phyloP scores from a whole-genome alignment of 2,113 vertebrate genomes.

The Pontoporia blainvillei region DNA sequence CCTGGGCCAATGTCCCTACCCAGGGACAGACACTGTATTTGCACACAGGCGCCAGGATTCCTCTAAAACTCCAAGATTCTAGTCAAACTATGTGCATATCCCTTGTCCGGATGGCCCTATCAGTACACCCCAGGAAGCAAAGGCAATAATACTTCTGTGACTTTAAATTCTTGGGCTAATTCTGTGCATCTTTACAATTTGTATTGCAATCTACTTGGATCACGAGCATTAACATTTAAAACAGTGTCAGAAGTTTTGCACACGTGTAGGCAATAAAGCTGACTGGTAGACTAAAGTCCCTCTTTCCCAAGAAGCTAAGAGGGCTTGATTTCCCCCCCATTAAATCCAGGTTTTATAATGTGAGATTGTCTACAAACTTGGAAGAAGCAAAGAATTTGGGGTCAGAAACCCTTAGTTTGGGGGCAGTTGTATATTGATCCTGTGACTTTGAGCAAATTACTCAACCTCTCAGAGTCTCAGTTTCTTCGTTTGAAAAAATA shows the following conservation, averaged over 20 bases:
- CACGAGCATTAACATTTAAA: background rate
- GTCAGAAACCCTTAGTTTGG: background rate
- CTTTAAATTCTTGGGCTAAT: background rate
- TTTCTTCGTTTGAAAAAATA: slow-evolving; percentile 45
- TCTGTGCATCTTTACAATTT: background rate
- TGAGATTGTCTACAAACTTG: background rate
- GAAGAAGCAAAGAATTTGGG: background rate
- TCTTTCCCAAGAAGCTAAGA: background rate
- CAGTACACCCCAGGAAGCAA: background rate
- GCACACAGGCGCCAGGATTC: background rate
- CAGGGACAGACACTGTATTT: background rate
- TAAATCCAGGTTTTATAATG: background rate
- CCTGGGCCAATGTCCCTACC: fast-evolving
- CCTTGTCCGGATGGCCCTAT: background rate
- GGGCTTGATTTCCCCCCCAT: background rate
- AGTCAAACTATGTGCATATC: background rate
- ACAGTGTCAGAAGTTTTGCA: background rate
- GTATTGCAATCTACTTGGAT: background rate
- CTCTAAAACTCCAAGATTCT: background rate
- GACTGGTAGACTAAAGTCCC: background rate
- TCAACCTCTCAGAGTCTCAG: background rate
- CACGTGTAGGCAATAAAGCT: background rate
- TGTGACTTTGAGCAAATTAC: slow-evolving; percentile 8
- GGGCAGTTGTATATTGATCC: background rate
- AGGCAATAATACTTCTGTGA: background rate